phyloP scores from a whole-genome alignment of 2,113 vertebrate species.

The human (Homo sapiens) region GRCh38 chr16:59085001-59085500 shows the following conservation, averaged over 20 bases:
- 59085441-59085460: not conserved
- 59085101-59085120: not conserved
- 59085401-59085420: not conserved
- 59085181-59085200: not conserved
- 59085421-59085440: not conserved
- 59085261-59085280: not conserved
- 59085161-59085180: not conserved
- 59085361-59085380: not conserved
- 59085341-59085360: not conserved
- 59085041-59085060: not conserved
- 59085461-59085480: not conserved
- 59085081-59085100: conserved; percentile 23
- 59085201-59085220: not conserved
- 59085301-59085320: not conserved
- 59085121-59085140: not conserved
- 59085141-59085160: not conserved
- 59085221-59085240: not conserved
- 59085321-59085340: not conserved
- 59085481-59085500: not conserved
- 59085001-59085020: not conserved
- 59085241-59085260: conserved; percentile 7
- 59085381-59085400: not conserved
- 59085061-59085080: not conserved
- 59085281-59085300: not conserved
- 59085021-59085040: not conserved